A percentile compares a stretch with the other conserved stretches of the same genome.
Evolutionary conservation across 2,888 invertebrate genomes (phyloP).

Genomic region (Hemaris fuciformis): DNA sequence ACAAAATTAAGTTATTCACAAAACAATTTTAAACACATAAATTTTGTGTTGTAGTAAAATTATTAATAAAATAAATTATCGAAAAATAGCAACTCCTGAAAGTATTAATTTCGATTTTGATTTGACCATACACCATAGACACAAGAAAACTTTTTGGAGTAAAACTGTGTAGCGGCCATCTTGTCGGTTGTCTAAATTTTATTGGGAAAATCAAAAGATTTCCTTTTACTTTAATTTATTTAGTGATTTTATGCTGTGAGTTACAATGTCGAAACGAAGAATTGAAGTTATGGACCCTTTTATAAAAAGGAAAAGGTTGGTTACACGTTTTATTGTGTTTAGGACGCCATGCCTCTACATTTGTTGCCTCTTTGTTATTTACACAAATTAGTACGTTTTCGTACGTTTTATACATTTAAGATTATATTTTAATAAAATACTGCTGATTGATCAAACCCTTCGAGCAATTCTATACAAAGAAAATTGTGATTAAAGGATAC

Average conservation of each 20-base stretch:
- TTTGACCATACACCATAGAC: no score
- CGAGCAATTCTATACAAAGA: no score
- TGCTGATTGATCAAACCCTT: background rate
- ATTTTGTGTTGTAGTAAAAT: no score
- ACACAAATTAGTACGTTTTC: background rate
- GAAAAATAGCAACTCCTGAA: background rate
- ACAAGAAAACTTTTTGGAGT: background rate
- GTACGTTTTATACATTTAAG: no score
- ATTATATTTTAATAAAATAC: background rate
- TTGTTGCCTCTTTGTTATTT: background rate
- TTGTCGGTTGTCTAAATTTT: conserved; percentile 58
- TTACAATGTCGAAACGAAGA: conserved; percentile 89
- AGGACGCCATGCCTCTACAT: conserved; percentile 44
- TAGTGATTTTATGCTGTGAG: conserved; percentile 50
- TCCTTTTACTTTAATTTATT: conserved; percentile 34
- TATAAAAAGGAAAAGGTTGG: conserved; percentile 87
- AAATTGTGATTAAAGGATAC: no score
- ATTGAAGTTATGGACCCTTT: conserved; percentile 94
- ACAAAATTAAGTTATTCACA: no score
- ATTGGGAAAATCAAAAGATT: conserved; percentile 40
- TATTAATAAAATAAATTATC: background rate
- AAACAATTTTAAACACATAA: no score
- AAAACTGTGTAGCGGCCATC: conserved; percentile 52
- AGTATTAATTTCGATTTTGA: background rate
- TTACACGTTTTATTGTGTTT: conserved; percentile 27